Evolutionary conservation across 2,113 vertebrate species (phyloP), one percentile per base, ranked within the genome.

Genomic region (Oryzias celebensis): DNA sequence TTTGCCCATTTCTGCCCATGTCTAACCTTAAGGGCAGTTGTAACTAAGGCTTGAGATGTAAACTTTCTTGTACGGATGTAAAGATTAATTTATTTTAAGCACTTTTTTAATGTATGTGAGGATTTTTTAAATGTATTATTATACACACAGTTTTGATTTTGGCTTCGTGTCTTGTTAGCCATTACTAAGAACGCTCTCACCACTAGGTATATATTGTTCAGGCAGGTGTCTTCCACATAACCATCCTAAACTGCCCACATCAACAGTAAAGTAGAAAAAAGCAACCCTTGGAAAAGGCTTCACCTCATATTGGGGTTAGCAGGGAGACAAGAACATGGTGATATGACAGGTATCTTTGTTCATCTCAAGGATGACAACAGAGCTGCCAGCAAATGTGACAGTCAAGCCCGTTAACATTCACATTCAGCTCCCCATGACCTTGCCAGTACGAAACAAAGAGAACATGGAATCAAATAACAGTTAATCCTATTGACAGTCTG

Each of bases 281-380:
- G 45, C 72, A 63, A n/a, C 31, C 51, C 80, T 52, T 52, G 80
- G 83, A 86, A 85, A 85, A 63, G 46, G 52, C 76, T 82, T 91
- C 87, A 76, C 52, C 78, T 89, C 78, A 72, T 61, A 89, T 90
- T 73, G 80, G 47, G 74, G 71, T 68, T 64, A 67, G 58, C 58
- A 13, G 48, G 12, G 54, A 48, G 70, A 87, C 62, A 2, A 20
- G 69, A 56, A 49, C 81, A 62, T 14, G 59, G 74, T 24, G 65
- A 87, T 71, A 71, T 53, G 87, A 91, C 90, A 88, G 88, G 85
- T 87, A 87, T 90, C 87, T 80, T 62, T 75, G 83, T 68, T 86
- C 73, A 88, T 88, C 64, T 77, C 56, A 14, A 31, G 13, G 7
- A 28, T 73, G 62, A 82, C 67, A 67, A 65, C 10, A 49, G 77